Conservation (phyloP, 2,797 vertebrate genomes). For the Nannoperca australis region DNA sequence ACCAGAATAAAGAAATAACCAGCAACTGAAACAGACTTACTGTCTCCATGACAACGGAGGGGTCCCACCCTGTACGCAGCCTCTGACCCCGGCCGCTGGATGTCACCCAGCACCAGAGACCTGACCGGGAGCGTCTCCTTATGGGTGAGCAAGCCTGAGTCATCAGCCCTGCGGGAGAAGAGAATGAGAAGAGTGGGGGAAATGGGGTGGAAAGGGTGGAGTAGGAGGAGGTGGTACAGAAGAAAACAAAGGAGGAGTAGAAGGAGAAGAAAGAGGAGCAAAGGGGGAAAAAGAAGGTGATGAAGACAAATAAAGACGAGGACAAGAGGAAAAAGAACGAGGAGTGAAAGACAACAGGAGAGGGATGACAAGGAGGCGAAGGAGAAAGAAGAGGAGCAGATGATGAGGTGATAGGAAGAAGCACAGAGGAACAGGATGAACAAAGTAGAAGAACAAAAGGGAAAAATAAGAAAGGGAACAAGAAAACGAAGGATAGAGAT, state of each 20-base stretch:
- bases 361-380: neutral
- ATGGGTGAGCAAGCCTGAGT: conserved; percentile 92
- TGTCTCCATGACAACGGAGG: conserved; percentile 92
- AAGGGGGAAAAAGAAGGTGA: neutral
- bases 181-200: neutral
- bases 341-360: neutral
- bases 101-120: conserved; percentile 91
- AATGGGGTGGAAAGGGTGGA: neutral
- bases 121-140: conserved; percentile 94
- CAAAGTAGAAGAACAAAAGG: neutral
- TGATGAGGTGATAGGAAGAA: neutral
- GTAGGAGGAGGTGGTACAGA: rapidly evolving
- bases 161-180: conserved; percentile 87
- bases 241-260: neutral
- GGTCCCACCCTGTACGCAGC: conserved; percentile 93
- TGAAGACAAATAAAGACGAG: neutral
- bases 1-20: neutral
- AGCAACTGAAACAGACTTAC: conserved; percentile 86
- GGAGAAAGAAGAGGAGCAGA: neutral
- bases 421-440: neutral
- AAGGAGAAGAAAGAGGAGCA: neutral
- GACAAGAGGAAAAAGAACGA: neutral
- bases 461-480: too few relatives aligned
- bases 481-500: too few relatives aligned
- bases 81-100: conserved; percentile 89